Percentiles rank a stretch among this genome's conserved stretches.
phyloP scores from a whole-genome alignment of 2,113 vertebrate species.

The Siniperca knerii region DNA sequence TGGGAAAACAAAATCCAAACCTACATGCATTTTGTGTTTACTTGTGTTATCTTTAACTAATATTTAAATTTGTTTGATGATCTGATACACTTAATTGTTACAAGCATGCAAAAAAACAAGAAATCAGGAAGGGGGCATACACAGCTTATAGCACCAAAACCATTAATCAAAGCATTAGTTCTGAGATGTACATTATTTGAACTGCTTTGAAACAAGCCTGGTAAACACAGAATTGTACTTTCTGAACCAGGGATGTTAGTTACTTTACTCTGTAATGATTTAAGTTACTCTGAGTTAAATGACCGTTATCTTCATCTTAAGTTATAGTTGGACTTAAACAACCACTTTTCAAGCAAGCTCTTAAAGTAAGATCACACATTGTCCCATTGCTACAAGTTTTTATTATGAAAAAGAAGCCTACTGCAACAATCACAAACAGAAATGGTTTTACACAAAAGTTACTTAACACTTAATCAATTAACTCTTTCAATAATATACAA shows the following conservation, averaged over 20 bases:
- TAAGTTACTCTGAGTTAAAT: background rate
- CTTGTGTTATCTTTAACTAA: too few relatives aligned
- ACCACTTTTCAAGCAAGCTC: background rate
- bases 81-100: too few relatives aligned
- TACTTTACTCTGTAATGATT: background rate
- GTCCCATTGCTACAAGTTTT: background rate
- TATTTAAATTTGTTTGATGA: too few relatives aligned
- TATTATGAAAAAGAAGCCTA: background rate
- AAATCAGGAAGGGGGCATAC: too few relatives aligned
- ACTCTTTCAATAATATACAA: background rate
- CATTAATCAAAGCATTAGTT: background rate
- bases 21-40: too few relatives aligned
- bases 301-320: too few relatives aligned
- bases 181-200: background rate
- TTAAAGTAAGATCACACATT: slow-evolving; percentile 3
- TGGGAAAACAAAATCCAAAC: too few relatives aligned
- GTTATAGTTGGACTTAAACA: background rate
- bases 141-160: background rate
- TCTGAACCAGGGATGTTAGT: background rate
- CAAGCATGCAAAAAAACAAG: too few relatives aligned
- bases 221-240: background rate
- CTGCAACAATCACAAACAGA: background rate
- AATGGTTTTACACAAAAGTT: background rate
- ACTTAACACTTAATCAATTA: background rate
- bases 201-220: background rate